Percentiles rank a stretch among this genome's conserved stretches.
phyloP scores from a whole-genome alignment of 2,113 vertebrate species.

The Galeopterus variegatus region DNA sequence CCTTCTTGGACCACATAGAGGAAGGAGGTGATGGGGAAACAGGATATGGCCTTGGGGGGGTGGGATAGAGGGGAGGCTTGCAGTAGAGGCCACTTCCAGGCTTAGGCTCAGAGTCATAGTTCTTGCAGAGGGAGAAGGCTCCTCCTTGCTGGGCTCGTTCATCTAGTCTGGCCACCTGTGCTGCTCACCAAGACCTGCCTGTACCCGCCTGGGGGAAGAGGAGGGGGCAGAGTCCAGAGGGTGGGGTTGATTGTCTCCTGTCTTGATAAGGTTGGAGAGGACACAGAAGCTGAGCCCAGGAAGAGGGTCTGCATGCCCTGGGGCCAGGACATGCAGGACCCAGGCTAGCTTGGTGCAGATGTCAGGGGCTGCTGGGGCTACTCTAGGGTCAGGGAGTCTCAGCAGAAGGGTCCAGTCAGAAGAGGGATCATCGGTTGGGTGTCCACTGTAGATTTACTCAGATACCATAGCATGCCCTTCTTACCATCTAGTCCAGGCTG shows the following conservation, averaged over 20 bases:
- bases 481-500: neutral
- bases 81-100: constrained; percentile 67
- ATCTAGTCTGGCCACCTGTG: constrained; percentile 81
- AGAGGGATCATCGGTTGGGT: neutral
- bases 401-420: constrained; percentile 1
- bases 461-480: neutral
- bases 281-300: neutral
- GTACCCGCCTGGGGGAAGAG: constrained; percentile 62
- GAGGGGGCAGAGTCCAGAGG: constrained; percentile 84
- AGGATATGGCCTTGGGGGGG: constrained; percentile 76
- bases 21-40: constrained; percentile 85
- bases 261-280: constrained; percentile 78
- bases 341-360: neutral
- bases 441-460: neutral
- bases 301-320: neutral
- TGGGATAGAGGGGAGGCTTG: constrained; percentile 66
- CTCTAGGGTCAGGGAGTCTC: neutral
- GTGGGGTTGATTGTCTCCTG: constrained; percentile 74
- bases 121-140: constrained; percentile 34
- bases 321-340: neutral
- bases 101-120: constrained; percentile 57
- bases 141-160: constrained; percentile 76
- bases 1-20: constrained; percentile 70
- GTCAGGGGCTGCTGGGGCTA: neutral
- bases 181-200: constrained; percentile 71